These are phyloP conservation scores for Linepithema humile DNA, from an alignment of 1,140 invertebrate species.

Conservation along the genomic window DNA sequence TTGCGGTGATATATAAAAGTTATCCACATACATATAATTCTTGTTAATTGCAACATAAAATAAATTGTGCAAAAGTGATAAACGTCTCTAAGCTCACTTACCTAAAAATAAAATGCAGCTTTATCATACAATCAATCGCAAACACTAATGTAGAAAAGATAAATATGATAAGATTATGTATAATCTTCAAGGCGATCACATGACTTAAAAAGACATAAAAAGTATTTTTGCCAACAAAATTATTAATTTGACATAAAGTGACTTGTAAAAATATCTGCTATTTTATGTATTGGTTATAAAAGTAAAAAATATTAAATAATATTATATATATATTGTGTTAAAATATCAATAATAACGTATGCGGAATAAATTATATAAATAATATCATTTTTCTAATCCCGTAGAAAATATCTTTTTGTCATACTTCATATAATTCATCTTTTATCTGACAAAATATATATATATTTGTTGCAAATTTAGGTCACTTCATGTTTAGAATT, in stretches of 20 bases:
- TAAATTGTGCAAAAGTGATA: background rate
- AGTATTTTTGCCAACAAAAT: background rate
- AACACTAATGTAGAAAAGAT: conserved; percentile 32
- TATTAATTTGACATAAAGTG: background rate
- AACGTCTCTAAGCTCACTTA: conserved; percentile 44
- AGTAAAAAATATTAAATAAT: too few relatives aligned
- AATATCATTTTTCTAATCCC: too few relatives aligned
- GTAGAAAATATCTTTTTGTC: too few relatives aligned
- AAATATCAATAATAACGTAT: too few relatives aligned
- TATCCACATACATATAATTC: too few relatives aligned
- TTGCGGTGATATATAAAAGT: conserved; percentile 7
- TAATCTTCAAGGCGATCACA: background rate
- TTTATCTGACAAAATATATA: conserved; percentile 30
- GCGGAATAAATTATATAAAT: too few relatives aligned
- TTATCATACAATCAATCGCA: conserved; percentile 32
- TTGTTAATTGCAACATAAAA: conserved; percentile 3
- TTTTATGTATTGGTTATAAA: too few relatives aligned
- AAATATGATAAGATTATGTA: background rate
- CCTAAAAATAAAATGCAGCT: conserved; percentile 37
- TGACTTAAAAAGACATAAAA: background rate
- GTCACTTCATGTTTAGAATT: conserved; percentile 33
- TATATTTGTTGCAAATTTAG: background rate
- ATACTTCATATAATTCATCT: too few relatives aligned
- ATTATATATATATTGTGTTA: too few relatives aligned
- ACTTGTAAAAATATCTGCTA: too few relatives aligned